Evolutionary conservation across 2,797 vertebrate species (phyloP), one percentile per base, ranked within the genome.

Genomic region (Coreius guichenoti): DNA sequence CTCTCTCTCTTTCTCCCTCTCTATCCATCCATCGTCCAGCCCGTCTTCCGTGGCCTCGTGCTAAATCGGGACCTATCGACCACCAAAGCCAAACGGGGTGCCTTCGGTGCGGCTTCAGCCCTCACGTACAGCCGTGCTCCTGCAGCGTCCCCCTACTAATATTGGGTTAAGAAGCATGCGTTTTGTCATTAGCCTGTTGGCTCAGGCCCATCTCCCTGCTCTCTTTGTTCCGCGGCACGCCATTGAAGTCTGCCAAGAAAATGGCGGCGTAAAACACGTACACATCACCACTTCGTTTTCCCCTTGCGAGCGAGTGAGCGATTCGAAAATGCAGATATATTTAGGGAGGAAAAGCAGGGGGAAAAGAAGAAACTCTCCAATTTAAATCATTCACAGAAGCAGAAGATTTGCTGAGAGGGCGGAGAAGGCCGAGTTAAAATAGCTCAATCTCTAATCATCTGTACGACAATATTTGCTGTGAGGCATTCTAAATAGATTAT

Each of bases 401-500:
- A 81, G 90, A 92, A 92, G 92, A 92, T 87, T 88, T 87, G 84
- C 88, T 82, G 82, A 82, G 80, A 89, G 87, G 91, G 91, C 92
- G 92, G 92, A 87, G 90, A 91, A 91, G 90, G 91, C 89, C 90
- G 90, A 93, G 95, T 96, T 96, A 96, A 97, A 97, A 97, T 96
- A 96, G 96, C 96, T 96, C 95, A 95, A 95, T 95, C 96, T 97
- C 97, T 98, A 97, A 98, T 99, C 97, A 97, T 98, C 97, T 97
- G 96, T 97, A 97, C 97, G 96, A 97, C 97, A 98, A 98, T 98
- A 98, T 99, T 99, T 98, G 98, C 98, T 99, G 98, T 97, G 97
- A 98, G 98, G 97, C 98, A 98, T 99, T 98, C 97, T 98, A 99
- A 99, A 99, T 99, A 99, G 98, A 99, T 99, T 98, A 99, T 99